A percentile compares a stretch with the other conserved stretches of the same genome.
phyloP scores from a whole-genome alignment of 2,888 invertebrate species.

The Caprella mutica region DNA sequence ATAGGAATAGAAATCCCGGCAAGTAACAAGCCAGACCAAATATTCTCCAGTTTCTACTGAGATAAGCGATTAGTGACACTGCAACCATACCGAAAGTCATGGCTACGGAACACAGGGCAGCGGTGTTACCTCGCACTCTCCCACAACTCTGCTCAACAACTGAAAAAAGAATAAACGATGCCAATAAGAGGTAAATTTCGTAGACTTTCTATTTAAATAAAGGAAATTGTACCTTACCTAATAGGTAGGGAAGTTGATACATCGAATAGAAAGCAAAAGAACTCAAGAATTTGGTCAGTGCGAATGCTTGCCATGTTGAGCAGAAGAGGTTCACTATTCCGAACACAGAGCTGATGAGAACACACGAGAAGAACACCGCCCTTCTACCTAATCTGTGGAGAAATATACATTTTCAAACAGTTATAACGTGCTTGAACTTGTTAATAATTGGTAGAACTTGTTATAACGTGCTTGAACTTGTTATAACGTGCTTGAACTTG shows the following conservation, averaged over 20 bases:
- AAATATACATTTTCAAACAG: too few species aligned
- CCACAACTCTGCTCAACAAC: conserved; percentile 20
- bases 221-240: conserved; percentile 11
- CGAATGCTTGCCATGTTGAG: conserved; percentile 14
- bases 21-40: conserved; percentile 16
- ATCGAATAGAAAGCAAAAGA: conserved; percentile 21
- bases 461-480: too few species aligned
- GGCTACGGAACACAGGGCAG: conserved; percentile 11
- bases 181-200: neutral
- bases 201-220: neutral
- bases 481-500: too few species aligned
- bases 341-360: conserved; percentile 12
- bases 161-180: neutral
- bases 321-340: conserved; percentile 15
- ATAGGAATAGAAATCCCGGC: conserved; percentile 16
- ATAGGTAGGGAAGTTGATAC: conserved; percentile 27
- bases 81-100: conserved; percentile 21
- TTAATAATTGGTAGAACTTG: too few species aligned
- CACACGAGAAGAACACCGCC: conserved; percentile 14
- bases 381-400: conserved; percentile 19
- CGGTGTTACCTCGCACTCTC: conserved; percentile 12
- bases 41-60: conserved; percentile 18
- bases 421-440: too few species aligned
- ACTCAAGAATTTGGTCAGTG: conserved; percentile 14
- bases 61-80: conserved; percentile 16